These are phyloP conservation scores for Drosophila flavopinicola DNA, from an alignment of 2,888 invertebrate genomes.

Conservation along the genomic window DNA sequence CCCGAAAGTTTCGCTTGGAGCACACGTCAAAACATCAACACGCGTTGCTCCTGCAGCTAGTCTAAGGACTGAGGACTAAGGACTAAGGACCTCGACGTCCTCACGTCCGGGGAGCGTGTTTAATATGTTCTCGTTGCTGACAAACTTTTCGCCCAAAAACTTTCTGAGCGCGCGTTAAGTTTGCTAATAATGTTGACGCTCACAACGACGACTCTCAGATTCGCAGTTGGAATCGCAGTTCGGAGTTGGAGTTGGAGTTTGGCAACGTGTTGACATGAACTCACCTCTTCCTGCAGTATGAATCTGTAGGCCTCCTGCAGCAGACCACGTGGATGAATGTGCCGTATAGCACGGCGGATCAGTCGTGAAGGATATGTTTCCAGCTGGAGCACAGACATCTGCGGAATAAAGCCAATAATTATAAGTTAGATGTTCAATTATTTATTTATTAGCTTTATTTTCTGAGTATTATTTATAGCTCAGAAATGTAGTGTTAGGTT, in stretches of 20 bases:
- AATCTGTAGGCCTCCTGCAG: constrained; percentile 81
- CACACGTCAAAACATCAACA: constrained; percentile 80
- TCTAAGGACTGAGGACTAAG: neutral
- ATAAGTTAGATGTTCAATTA: too few relatives aligned
- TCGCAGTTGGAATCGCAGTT: neutral
- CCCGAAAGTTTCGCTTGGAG: constrained; percentile 59
- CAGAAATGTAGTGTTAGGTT: too few relatives aligned
- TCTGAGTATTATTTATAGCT: too few relatives aligned
- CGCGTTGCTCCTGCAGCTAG: constrained; percentile 46
- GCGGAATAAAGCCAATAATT: constrained; percentile 38
- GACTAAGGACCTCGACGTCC: constrained; percentile 29
- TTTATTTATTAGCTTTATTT: neutral
- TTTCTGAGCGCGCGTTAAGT: constrained; percentile 73
- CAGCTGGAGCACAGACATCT: constrained; percentile 80
- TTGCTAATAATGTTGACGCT: constrained; percentile 75
- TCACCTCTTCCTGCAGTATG: constrained; percentile 83
- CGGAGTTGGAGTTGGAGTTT: constrained; percentile 8
- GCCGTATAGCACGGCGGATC: constrained; percentile 81
- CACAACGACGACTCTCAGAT: constrained; percentile 30
- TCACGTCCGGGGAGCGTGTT: constrained; percentile 62
- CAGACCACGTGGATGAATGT: constrained; percentile 74
- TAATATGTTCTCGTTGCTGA: constrained; percentile 72
- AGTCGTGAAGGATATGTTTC: constrained; percentile 83
- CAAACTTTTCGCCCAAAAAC: constrained; percentile 71
- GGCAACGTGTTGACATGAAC: constrained; percentile 51